Evolutionary conservation across 23 tunicate genomes (phyloP).

Genomic region (Corella eumyota): DNA sequence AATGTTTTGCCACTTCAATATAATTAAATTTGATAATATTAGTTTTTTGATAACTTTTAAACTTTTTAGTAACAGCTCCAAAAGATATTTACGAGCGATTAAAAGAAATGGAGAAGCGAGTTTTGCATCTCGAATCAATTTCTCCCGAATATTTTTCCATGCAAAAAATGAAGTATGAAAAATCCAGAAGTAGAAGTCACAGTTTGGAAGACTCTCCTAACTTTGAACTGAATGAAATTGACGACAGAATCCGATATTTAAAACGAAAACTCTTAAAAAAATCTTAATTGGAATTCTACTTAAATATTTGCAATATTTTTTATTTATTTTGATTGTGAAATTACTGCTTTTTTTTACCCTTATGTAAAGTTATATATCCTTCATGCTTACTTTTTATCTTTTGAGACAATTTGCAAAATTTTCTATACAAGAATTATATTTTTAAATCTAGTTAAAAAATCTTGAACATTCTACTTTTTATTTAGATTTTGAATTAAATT

Average conservation of each 20-base stretch:
- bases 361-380: no score
- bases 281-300: neutral
- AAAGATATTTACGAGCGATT: constrained; percentile 53
- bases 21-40: neutral
- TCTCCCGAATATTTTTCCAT: constrained; percentile 71
- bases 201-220: constrained; percentile 9
- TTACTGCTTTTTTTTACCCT: no score
- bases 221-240: constrained; percentile 43
- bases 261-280: constrained; percentile 31
- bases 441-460: no score
- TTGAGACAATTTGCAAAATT: no score
- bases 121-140: constrained; percentile 49
- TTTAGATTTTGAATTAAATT: no score
- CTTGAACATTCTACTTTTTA: no score
- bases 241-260: constrained; percentile 51
- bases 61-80: constrained; percentile 17
- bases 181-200: neutral
- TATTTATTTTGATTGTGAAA: no score
- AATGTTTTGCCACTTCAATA: no score
- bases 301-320: no score
- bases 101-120: constrained; percentile 46
- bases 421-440: no score
- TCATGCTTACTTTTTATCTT: no score
- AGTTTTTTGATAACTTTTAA: neutral
- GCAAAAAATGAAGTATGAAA: neutral